Percentiles rank a stretch among this genome's conserved stretches.
These are phyloP conservation scores for Calliphora vomitoria DNA, from an alignment of 2,888 invertebrate genomes.

Conservation along the genomic window DNA sequence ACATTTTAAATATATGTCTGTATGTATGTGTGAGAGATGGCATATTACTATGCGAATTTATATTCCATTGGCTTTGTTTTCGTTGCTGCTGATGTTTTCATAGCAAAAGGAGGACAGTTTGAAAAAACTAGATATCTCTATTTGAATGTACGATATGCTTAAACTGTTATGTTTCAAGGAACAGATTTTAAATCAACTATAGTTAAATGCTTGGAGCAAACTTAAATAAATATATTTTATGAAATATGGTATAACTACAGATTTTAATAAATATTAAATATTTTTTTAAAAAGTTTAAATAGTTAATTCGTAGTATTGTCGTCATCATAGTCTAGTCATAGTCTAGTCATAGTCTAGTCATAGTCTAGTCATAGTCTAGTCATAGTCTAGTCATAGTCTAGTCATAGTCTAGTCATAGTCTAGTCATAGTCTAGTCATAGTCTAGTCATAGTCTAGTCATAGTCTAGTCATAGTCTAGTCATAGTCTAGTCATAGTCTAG, in stretches of 20 bases:
- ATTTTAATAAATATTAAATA: too few species aligned
- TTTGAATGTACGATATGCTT: neutral
- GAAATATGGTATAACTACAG: too few species aligned
- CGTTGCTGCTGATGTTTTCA: neutral
- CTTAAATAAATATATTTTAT: too few species aligned
- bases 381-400: slow-evolving; percentile 16
- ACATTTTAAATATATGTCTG: neutral
- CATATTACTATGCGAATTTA: slow-evolving; percentile 6
- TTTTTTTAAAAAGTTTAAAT: too few species aligned
- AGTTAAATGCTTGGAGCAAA: too few species aligned
- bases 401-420: slow-evolving; percentile 15
- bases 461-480: slow-evolving; percentile 16
- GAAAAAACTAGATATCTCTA: neutral
- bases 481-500: slow-evolving; percentile 18
- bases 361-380: slow-evolving; percentile 16
- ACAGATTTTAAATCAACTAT: neutral
- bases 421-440: slow-evolving; percentile 14
- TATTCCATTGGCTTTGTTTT: slow-evolving; percentile 24
- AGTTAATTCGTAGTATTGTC: too few species aligned
- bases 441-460: slow-evolving; percentile 18
- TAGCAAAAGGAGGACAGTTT: slow-evolving; percentile 31
- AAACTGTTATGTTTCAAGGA: neutral
- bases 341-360: slow-evolving; percentile 13
- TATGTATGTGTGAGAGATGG: slow-evolving; percentile 1
- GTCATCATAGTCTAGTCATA: neutral